Base-by-base conservation (phyloP, 64 coral and sea anemone genomes). In the Montipora sp. region DNA sequence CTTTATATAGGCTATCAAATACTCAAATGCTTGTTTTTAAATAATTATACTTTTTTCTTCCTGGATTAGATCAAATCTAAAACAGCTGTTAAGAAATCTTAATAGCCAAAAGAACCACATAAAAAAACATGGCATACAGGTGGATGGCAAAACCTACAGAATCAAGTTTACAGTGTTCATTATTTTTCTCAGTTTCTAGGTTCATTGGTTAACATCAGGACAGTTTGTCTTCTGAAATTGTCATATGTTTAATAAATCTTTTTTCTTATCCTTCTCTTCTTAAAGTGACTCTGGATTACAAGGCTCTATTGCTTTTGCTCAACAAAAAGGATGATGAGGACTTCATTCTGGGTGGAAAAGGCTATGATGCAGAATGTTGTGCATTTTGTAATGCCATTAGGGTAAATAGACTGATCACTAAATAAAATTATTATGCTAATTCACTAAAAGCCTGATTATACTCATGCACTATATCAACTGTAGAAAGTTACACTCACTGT, bases 121-220 rank as follows among this genome's bases (percentile, higher is more conserved):
- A 1, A 90, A 90, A 80, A 80, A 90, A 5, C 18, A 69, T 90
- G 88, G 88, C 13, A 80, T 90, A 5, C 19, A 14, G 21, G 88
- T 80, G 58, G 88, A 80, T 80, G 88, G 88, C 59, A 90, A 90
- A 63, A 80, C 69, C 46, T 90, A 90, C 88, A 78, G 51, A 48
- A 80, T 80, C 16, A n/a, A 5, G 51, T 81, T 81, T 22, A 27
- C 24, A 27, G 24, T 27, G 24, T 27, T 27, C 24, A 27, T 27
- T 27, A 27, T 27, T 27, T 27, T 27, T 27, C 24, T 27, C 24
- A 27, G 24, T 45, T 45, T 27, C 23, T 27, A 27, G 24, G 0
- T 27, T 27, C 24, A 27, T 27, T 27, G 24, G 0, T 27, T 27
- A 27, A 27, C 24, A 27, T 27, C 24, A 27, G 24, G 24, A 27